These are phyloP conservation scores for Hanleya hanleyi DNA, from an alignment of 2,888 invertebrate species.

Conservation along the genomic window DNA sequence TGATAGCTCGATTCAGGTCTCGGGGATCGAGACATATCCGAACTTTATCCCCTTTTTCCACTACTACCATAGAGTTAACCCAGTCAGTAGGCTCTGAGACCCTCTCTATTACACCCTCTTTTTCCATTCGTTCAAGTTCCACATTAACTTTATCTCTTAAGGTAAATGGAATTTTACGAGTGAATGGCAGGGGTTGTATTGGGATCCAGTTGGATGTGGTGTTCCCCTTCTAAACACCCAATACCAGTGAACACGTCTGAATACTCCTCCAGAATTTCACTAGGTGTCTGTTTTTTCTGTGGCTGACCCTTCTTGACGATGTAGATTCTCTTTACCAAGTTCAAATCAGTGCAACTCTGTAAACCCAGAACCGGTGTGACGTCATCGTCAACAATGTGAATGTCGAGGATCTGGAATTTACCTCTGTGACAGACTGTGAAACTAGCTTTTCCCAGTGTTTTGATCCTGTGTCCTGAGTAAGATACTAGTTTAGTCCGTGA, in stretches of 20 bases:
- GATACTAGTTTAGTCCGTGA: neutral
- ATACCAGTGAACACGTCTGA: no score
- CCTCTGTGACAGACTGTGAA: neutral
- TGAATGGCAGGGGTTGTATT: neutral
- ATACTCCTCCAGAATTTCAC: no score
- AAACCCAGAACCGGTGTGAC: neutral
- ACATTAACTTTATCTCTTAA: no score
- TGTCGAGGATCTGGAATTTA: neutral
- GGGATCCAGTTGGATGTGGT: no score
- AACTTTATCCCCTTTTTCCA: neutral
- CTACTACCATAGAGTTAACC: neutral
- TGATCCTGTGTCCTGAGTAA: neutral
- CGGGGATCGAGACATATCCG: neutral
- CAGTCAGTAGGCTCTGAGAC: no score
- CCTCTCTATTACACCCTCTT: neutral
- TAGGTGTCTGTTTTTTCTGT: no score
- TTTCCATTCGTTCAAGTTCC: neutral
- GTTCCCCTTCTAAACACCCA: no score
- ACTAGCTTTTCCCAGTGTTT: neutral
- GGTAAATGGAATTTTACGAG: no score
- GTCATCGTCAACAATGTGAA: no score
- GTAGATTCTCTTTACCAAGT: neutral
- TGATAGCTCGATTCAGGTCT: neutral
- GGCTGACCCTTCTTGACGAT: no score
- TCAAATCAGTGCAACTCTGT: neutral